Conservation (phyloP, 2,113 vertebrate genomes). For the Tyrannus savana region DNA sequence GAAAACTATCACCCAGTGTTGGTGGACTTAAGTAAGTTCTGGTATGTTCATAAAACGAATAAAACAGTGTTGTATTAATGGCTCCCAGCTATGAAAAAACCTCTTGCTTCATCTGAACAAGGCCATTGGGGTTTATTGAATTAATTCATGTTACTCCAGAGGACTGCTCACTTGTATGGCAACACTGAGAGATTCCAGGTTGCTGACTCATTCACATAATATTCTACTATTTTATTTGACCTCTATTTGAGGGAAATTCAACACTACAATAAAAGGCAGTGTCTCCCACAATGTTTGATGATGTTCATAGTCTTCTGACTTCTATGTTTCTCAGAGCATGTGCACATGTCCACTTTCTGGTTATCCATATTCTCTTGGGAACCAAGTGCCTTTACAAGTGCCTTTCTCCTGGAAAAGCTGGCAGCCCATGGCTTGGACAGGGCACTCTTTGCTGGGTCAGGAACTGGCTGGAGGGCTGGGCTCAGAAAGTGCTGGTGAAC, state of each 20-base stretch:
- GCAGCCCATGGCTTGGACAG: too few species aligned
- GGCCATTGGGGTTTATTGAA: not conserved
- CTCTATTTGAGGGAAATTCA: not conserved
- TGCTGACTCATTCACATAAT: not conserved
- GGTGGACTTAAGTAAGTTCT: not conserved
- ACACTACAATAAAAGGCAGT: not conserved
- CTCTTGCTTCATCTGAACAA: not conserved
- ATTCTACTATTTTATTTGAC: not conserved
- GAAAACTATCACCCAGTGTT: not conserved
- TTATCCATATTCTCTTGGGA: not conserved
- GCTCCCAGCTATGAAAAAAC: not conserved
- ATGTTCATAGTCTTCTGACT: not conserved
- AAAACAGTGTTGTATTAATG: not conserved
- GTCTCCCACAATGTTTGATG: not conserved
- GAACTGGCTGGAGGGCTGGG: too few species aligned
- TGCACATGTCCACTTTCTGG: not conserved
- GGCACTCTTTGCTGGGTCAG: too few species aligned
- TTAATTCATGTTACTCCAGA: constrained; percentile 29
- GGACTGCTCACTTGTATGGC: not conserved
- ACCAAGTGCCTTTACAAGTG: not conserved
- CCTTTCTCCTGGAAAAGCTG: too few species aligned
- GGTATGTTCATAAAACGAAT: not conserved
- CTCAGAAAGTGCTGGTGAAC: too few species aligned
- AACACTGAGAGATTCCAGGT: not conserved
- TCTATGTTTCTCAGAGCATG: not conserved